A percentile compares a stretch with the other conserved stretches of the same genome.
phyloP scores from a whole-genome alignment of 2,888 invertebrate genomes.

The Drosophila rellima region DNA sequence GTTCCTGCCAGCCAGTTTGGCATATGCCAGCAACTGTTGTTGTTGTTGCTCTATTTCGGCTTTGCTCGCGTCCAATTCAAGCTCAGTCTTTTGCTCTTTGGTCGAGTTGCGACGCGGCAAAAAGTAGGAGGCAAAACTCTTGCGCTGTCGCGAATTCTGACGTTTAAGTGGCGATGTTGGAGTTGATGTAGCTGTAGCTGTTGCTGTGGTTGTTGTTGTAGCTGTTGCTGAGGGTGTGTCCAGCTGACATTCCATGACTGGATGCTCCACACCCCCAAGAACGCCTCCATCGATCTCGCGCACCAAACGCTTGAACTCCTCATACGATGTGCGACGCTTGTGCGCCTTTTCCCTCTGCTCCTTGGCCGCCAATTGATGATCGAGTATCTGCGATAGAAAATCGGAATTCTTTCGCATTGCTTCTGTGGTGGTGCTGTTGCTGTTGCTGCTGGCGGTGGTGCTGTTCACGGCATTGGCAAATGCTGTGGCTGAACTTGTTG shows the following conservation, averaged over 20 bases:
- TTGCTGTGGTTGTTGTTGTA: slow-evolving; percentile 13
- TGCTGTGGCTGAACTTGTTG: slow-evolving; percentile 29
- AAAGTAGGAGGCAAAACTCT: slow-evolving; percentile 81
- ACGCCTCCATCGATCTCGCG: slow-evolving; percentile 81
- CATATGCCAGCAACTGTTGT: slow-evolving; percentile 50
- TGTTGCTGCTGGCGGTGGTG: slow-evolving; percentile 28
- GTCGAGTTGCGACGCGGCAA: slow-evolving; percentile 52
- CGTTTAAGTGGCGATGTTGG: slow-evolving; percentile 74
- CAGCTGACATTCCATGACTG: slow-evolving; percentile 45
- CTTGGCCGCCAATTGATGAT: slow-evolving; percentile 82
- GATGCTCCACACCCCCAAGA: slow-evolving; percentile 35
- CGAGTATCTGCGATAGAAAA: slow-evolving; percentile 85
- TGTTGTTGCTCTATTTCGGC: slow-evolving; percentile 37
- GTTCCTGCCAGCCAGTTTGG: slow-evolving; percentile 48
- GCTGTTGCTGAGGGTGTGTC: slow-evolving; percentile 35
- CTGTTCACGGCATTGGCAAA: slow-evolving; percentile 30
- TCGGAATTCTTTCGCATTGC: slow-evolving; percentile 85
- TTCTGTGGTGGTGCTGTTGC: slow-evolving; percentile 74
- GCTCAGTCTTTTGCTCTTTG: slow-evolving; percentile 58
- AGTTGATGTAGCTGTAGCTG: slow-evolving; percentile 13
- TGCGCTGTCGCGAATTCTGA: slow-evolving; percentile 84
- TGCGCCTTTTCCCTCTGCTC: slow-evolving; percentile 84
- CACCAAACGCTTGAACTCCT: slow-evolving; percentile 85
- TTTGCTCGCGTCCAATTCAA: slow-evolving; percentile 21
- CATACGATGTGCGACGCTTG: slow-evolving; percentile 85